phyloP scores from a whole-genome alignment of 2,113 vertebrate species.

The Laticauda laticaudata region DNA sequence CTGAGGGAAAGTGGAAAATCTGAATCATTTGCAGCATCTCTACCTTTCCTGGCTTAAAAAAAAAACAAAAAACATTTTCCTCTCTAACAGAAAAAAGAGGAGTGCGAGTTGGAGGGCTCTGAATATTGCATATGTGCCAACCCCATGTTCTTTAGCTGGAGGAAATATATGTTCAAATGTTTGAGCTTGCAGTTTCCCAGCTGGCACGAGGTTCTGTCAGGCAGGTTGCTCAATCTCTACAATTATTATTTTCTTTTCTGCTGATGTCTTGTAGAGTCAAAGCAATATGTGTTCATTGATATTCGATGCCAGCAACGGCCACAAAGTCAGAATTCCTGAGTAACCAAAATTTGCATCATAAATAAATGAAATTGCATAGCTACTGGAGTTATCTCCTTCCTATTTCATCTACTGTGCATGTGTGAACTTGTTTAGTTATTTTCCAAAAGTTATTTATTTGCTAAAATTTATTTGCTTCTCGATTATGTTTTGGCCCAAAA shows the following conservation, averaged over 20 bases:
- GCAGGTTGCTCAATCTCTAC: background rate
- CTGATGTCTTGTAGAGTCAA: background rate
- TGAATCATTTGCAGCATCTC: background rate
- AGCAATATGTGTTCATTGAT: background rate
- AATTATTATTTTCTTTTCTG: background rate
- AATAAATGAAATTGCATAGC: background rate
- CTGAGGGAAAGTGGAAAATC: background rate
- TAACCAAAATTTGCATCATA: conserved; percentile 16
- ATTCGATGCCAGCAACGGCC: background rate
- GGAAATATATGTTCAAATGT: background rate
- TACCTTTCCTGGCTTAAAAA: background rate
- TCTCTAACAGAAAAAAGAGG: background rate
- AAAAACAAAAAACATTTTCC: background rate
- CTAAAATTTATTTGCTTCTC: background rate
- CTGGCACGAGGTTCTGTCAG: background rate
- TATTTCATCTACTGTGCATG: background rate
- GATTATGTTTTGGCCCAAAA: background rate
- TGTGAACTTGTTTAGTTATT: background rate
- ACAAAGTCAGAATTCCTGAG: background rate
- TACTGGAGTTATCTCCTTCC: background rate
- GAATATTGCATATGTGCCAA: background rate
- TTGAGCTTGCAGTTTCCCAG: background rate
- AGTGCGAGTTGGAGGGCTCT: background rate
- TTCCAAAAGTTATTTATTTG: background rate
- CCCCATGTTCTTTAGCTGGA: background rate